These are phyloP conservation scores for Dolichoris vasculosae DNA, from an alignment of 1,140 invertebrate genomes.

Conservation along the genomic window DNA sequence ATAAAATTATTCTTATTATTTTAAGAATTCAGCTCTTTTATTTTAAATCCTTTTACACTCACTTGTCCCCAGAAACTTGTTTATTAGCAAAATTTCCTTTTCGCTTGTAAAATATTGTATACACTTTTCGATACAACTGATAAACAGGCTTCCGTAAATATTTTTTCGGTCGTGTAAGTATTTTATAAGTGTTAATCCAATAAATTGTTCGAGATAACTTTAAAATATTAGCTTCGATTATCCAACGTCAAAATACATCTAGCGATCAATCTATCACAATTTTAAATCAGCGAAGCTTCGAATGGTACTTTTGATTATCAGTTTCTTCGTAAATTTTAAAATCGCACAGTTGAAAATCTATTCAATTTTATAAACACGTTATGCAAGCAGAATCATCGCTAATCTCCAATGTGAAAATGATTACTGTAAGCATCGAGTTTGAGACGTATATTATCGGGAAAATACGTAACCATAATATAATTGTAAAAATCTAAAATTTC, in stretches of 20 bases:
- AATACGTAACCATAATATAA: neutral
- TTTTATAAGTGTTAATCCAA: neutral
- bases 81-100: neutral
- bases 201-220: neutral
- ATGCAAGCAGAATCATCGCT: no score
- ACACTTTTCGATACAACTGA: neutral
- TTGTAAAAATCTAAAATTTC: neutral
- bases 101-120: neutral
- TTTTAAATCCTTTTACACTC: neutral
- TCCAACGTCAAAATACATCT: neutral
- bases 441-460: neutral
- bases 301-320: neutral
- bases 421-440: neutral
- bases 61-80: neutral
- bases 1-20: no score
- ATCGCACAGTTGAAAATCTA: no score
- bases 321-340: neutral
- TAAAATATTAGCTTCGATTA: neutral
- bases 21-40: neutral
- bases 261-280: neutral
- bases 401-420: neutral
- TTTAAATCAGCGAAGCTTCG: neutral
- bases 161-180: neutral
- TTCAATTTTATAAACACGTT: neutral
- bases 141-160: neutral